A percentile compares a stretch with the other conserved stretches of the same genome.
These are phyloP conservation scores for Gallinago jamesoni DNA, from an alignment of 2,113 vertebrate genomes.

Conservation along the genomic window DNA sequence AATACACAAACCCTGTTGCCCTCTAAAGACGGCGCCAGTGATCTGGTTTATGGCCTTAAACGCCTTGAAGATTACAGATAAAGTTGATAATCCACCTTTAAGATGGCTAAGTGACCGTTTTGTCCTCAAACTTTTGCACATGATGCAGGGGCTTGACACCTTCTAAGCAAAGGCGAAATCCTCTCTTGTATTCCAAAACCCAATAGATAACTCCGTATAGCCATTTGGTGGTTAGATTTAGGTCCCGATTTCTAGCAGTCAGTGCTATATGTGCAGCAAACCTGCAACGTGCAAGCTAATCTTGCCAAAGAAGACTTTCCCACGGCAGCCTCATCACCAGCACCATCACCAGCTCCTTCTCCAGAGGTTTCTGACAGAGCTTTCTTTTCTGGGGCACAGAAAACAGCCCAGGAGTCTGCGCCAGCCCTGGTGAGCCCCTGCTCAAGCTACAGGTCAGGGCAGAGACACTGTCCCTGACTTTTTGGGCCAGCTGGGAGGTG, in stretches of 20 bases:
- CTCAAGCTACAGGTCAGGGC: neutral
- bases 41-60: neutral
- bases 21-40: neutral
- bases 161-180: neutral
- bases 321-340: neutral
- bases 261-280: neutral
- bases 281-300: neutral
- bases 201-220: neutral
- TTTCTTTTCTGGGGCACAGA: neutral
- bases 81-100: neutral
- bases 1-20: neutral
- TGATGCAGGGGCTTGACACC: neutral
- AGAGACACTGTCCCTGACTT: fast-evolving
- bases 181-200: neutral
- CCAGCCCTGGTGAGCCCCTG: neutral
- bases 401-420: neutral
- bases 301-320: neutral
- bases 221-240: neutral
- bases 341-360: neutral
- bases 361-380: neutral
- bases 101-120: neutral
- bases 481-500: neutral
- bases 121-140: neutral
- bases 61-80: neutral
- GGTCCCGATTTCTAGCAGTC: neutral